These are phyloP conservation scores for Mylabris phalerata DNA, from an alignment of 1,140 invertebrate species.

Conservation along the genomic window DNA sequence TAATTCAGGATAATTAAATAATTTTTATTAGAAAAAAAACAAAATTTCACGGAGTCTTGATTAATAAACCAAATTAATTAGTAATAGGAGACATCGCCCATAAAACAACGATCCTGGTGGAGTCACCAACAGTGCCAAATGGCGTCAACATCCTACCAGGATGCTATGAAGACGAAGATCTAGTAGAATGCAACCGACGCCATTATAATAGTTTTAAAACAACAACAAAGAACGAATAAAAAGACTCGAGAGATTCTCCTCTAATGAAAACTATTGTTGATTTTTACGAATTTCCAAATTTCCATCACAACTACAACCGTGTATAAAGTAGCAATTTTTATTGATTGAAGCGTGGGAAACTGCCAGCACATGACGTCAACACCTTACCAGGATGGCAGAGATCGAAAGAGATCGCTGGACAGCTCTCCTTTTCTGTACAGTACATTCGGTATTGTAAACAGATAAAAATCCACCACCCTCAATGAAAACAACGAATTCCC, in stretches of 20 bases:
- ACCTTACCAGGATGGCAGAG: constrained; percentile 12
- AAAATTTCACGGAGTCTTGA: constrained; percentile 21
- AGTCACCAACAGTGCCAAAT: constrained; percentile 9
- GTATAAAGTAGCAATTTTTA: background rate
- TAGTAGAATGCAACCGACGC: background rate
- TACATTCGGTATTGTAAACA: no score
- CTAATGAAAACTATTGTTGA: background rate
- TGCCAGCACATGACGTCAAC: constrained; percentile 16
- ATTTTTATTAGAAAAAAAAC: constrained; percentile 5
- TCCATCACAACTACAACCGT: background rate
- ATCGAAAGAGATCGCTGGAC: background rate
- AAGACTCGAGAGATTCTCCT: background rate
- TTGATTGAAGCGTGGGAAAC: no score
- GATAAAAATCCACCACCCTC: no score
- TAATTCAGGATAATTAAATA: no score
- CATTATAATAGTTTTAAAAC: background rate
- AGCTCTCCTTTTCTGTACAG: no score
- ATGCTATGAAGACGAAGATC: constrained; percentile 10
- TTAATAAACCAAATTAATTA: background rate
- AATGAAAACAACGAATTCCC: no score
- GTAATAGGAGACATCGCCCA: background rate
- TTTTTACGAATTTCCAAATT: background rate
- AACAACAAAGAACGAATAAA: background rate
- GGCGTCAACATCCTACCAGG: constrained; percentile 33
- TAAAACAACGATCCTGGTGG: background rate